phyloP scores from a whole-genome alignment of 2,797 vertebrate genomes.

The Lagodon rhomboides region DNA sequence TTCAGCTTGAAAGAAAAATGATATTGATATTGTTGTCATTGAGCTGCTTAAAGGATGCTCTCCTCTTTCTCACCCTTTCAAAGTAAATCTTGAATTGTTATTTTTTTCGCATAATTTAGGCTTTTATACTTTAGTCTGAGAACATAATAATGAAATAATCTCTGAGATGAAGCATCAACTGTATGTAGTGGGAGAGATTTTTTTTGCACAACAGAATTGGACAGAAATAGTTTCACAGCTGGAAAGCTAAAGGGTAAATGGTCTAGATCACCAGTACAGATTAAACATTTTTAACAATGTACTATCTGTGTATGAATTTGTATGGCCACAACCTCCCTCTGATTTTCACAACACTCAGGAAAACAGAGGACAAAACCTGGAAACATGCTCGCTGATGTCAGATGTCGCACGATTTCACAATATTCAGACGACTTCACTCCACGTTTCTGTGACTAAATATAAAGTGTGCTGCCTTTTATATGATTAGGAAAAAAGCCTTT shows the following conservation, averaged over 20 bases:
- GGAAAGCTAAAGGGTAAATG: slow-evolving; percentile 14
- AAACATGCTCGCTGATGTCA: slow-evolving; percentile 59
- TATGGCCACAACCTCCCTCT: slow-evolving; percentile 20
- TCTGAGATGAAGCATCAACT: neutral
- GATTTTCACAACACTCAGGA: slow-evolving; percentile 43
- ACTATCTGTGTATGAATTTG: slow-evolving; percentile 50
- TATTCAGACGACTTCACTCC: slow-evolving; percentile 24
- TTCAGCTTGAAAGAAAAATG: slow-evolving; percentile 2
- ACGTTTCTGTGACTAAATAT: slow-evolving; percentile 36
- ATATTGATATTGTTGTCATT: no score
- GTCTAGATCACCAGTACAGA: slow-evolving; percentile 31
- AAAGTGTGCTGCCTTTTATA: slow-evolving; percentile 1
- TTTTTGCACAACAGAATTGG: slow-evolving; percentile 16
- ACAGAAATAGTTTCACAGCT: slow-evolving; percentile 3
- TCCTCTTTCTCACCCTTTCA: neutral
- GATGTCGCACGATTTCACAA: slow-evolving; percentile 35
- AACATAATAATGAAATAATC: neutral
- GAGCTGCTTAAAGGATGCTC: neutral
- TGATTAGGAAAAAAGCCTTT: slow-evolving; percentile 2
- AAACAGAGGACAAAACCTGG: slow-evolving; percentile 64
- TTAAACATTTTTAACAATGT: slow-evolving; percentile 42
- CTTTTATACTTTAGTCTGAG: neutral
- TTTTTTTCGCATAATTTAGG: neutral
- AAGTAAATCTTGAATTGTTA: neutral
- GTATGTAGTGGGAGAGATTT: neutral